Evolutionary conservation across 2,888 invertebrate species (phyloP).

Genomic region (Caenorhabditis becei): DNA sequence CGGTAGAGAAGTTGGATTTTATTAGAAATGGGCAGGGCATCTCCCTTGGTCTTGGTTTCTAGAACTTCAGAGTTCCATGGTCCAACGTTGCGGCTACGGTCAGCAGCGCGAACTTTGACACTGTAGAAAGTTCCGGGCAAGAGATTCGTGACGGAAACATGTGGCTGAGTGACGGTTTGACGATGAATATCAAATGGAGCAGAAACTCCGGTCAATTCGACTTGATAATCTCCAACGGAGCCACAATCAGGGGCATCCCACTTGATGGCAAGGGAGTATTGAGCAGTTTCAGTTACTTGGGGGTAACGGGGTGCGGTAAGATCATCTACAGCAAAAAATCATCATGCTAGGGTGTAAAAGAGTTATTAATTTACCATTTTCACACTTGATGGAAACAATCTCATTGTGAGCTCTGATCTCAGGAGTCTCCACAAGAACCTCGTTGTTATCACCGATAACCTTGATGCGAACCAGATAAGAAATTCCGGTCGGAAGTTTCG

Average conservation of each 20-base stretch:
- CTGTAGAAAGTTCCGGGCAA: conserved; percentile 81
- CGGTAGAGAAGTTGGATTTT: conserved; percentile 74
- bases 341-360: background rate
- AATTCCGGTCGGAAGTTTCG: conserved; percentile 80
- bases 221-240: conserved; percentile 79
- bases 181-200: conserved; percentile 80
- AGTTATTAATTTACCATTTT: conserved; percentile 69
- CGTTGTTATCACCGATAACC: conserved; percentile 79
- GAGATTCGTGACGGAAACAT: conserved; percentile 79
- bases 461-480: conserved; percentile 81
- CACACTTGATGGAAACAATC: conserved; percentile 81
- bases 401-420: conserved; percentile 81
- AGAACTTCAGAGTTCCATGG: conserved; percentile 80
- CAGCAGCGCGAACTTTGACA: conserved; percentile 79
- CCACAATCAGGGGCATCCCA: conserved; percentile 82
- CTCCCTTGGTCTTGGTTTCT: conserved; percentile 79
- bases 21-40: conserved; percentile 71
- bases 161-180: conserved; percentile 80
- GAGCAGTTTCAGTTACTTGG: conserved; percentile 74
- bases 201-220: conserved; percentile 77
- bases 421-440: conserved; percentile 81
- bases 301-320: conserved; percentile 79
- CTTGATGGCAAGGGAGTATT: conserved; percentile 78
- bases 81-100: conserved; percentile 76
- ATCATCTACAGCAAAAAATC: conserved; percentile 73